Evolutionary conservation across 2,797 vertebrate species (phyloP).

Genomic region (Coreius guichenoti): DNA sequence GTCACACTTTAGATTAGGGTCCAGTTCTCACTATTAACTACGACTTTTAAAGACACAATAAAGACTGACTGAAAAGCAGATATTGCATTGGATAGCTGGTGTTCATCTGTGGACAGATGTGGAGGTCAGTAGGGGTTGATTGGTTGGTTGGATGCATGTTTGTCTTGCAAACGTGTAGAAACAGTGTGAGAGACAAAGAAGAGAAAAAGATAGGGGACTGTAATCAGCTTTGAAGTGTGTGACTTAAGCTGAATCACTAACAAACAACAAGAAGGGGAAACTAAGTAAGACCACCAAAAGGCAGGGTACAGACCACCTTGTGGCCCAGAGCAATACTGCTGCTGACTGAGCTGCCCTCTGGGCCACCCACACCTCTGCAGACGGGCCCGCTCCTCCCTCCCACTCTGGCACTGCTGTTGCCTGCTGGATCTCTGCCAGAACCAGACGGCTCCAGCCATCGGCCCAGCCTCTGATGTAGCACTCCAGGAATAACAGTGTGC

Average conservation of each 20-base stretch:
- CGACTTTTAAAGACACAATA: background rate
- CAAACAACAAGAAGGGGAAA: slow-evolving; percentile 34
- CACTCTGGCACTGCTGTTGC: slow-evolving; percentile 31
- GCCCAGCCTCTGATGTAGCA: slow-evolving; percentile 26
- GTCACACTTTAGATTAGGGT: no score
- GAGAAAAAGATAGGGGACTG: background rate
- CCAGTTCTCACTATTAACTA: no score
- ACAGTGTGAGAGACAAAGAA: slow-evolving; percentile 10
- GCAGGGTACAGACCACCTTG: slow-evolving; percentile 37
- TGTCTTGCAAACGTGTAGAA: slow-evolving; percentile 47
- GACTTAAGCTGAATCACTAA: slow-evolving; percentile 47
- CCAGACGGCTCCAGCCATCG: slow-evolving; percentile 19
- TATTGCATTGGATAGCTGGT: background rate
- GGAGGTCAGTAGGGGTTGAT: background rate
- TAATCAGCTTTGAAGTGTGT: slow-evolving; percentile 28
- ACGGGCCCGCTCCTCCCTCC: slow-evolving; percentile 9
- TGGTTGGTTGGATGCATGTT: background rate
- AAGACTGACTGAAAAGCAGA: background rate
- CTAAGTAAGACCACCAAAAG: slow-evolving; percentile 49
- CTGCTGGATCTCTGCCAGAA: slow-evolving; percentile 44
- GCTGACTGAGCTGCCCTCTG: slow-evolving; percentile 35
- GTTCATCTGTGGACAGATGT: background rate
- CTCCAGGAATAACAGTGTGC: slow-evolving; percentile 56
- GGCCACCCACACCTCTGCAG: slow-evolving; percentile 46
- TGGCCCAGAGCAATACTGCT: slow-evolving; percentile 5